Evolutionary conservation across 2,113 vertebrate species (phyloP).

Genomic region (Danionella cerebrum): DNA sequence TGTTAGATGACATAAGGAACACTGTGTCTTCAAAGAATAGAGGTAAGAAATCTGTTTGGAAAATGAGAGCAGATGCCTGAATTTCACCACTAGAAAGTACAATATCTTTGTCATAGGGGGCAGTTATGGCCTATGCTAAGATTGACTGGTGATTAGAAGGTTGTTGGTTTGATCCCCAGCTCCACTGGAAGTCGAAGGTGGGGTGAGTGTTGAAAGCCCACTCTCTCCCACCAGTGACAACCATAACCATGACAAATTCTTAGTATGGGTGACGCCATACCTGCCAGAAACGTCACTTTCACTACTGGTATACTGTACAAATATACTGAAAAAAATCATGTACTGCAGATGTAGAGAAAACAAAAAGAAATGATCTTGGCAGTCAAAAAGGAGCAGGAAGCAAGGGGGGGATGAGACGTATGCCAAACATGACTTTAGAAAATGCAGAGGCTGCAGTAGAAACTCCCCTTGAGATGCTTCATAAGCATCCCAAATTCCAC

Average conservation of each 20-base stretch:
- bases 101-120: neutral
- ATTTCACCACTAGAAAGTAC: neutral
- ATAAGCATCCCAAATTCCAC: slow-evolving; percentile 41
- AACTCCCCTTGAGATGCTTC: neutral
- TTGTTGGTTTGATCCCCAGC: no score
- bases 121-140: no score
- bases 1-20: slow-evolving; percentile 40
- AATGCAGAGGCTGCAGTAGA: slow-evolving; percentile 10
- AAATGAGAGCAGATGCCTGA: neutral
- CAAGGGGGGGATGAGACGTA: neutral
- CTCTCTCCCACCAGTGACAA: no score
- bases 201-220: no score
- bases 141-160: no score
- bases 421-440: slow-evolving; percentile 16
- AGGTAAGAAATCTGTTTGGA: neutral
- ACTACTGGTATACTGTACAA: no score
- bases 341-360: neutral
- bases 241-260: no score
- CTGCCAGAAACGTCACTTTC: no score
- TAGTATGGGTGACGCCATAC: no score
- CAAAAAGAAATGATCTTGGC: neutral
- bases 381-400: slow-evolving; percentile 27
- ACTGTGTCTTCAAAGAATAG: neutral
- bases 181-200: no score
- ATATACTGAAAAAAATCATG: no score